phyloP scores from a whole-genome alignment of 1,140 invertebrate genomes.

The Adelges cooleyi region DNA sequence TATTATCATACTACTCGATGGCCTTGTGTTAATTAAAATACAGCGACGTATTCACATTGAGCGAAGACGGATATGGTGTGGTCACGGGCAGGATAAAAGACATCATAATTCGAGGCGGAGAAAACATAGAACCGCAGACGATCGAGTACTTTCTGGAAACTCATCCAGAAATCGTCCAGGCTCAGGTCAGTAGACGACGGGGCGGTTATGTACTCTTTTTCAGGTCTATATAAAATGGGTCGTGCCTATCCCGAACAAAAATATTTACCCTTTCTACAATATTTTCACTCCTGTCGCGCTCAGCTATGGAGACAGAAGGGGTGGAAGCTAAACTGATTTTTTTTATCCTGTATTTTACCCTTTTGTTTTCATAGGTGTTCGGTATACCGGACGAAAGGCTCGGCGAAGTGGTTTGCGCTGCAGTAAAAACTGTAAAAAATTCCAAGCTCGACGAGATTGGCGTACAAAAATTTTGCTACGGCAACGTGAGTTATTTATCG shows the following conservation, averaged over 20 bases:
- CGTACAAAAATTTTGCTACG: conserved; percentile 55
- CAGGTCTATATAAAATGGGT: too few relatives aligned
- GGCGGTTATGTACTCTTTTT: too few relatives aligned
- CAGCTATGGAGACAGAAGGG: too few relatives aligned
- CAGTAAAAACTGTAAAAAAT: conserved; percentile 47
- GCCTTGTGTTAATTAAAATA: conserved; percentile 31
- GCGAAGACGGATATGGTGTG: conserved; percentile 60
- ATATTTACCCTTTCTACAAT: too few relatives aligned
- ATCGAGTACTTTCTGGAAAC: conserved; percentile 69
- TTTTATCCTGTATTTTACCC: not conserved
- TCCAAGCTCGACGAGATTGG: conserved; percentile 44
- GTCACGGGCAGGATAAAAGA: conserved; percentile 80
- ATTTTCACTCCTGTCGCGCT: too few relatives aligned
- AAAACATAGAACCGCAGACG: conserved; percentile 82
- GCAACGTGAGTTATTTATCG: conserved; percentile 44
- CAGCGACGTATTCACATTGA: conserved; percentile 67
- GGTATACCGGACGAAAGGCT: conserved; percentile 67
- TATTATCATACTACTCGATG: too few relatives aligned
- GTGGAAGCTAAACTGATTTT: too few relatives aligned
- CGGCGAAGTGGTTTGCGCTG: conserved; percentile 77
- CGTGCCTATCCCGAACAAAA: too few relatives aligned
- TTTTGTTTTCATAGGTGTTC: conserved; percentile 43
- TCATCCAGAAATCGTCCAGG: conserved; percentile 64
- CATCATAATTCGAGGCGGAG: conserved; percentile 82
- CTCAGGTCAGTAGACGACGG: conserved; percentile 54